Evolutionary conservation across 2,113 vertebrate genomes (phyloP).

Genomic region (Rhineura floridana): DNA sequence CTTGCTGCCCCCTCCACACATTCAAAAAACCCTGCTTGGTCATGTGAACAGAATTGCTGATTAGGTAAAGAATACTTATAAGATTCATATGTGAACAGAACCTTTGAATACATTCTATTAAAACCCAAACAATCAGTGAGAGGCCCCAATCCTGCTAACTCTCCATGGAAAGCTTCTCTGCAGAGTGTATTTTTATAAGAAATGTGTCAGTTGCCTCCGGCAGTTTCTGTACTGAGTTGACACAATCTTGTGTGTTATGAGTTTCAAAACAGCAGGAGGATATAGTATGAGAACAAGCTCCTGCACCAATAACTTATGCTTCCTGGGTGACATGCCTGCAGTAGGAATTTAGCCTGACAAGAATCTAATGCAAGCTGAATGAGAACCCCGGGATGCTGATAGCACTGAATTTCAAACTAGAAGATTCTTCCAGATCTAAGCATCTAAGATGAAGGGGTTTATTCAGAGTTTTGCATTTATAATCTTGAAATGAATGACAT

Average conservation of each 20-base stretch:
- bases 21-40: background rate
- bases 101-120: background rate
- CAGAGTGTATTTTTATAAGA: background rate
- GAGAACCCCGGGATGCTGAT: slow-evolving; percentile 20
- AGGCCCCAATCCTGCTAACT: background rate
- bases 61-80: too few relatives aligned
- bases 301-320: slow-evolving; percentile 25
- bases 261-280: slow-evolving; percentile 39
- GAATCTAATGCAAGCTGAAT: slow-evolving; percentile 35
- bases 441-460: slow-evolving; percentile 43
- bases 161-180: background rate
- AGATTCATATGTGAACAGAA: background rate
- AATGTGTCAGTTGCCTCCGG: background rate
- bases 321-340: slow-evolving; percentile 33
- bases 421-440: slow-evolving; percentile 42
- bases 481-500: background rate
- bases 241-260: background rate
- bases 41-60: background rate
- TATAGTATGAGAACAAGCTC: slow-evolving; percentile 39
- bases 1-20: background rate
- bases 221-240: slow-evolving; percentile 51
- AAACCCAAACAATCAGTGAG: background rate
- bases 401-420: slow-evolving; percentile 31
- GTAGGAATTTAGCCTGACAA: slow-evolving; percentile 38
- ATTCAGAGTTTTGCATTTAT: slow-evolving; percentile 38